These are phyloP conservation scores for Podabrus alpinus DNA, from an alignment of 2,888 invertebrate genomes.

Conservation along the genomic window DNA sequence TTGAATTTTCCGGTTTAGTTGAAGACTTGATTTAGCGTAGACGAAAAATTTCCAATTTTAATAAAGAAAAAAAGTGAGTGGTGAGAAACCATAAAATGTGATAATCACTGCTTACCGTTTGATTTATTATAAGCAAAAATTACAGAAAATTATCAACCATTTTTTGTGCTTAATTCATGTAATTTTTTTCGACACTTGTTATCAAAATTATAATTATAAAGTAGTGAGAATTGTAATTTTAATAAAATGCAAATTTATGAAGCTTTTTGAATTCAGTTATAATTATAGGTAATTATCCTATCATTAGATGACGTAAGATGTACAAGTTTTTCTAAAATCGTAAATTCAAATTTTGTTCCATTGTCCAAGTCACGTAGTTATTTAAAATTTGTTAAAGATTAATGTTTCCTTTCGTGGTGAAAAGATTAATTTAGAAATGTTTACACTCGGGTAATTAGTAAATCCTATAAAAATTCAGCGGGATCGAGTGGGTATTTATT, in stretches of 20 bases:
- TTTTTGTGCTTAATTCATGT: neutral
- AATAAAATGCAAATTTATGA: conserved; percentile 4
- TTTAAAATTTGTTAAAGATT: conserved; percentile 18
- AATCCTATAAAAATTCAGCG: conserved; percentile 1
- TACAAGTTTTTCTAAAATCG: conserved; percentile 2
- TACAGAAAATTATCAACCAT: neutral
- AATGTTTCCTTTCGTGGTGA: conserved; percentile 19
- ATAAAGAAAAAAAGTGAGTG: neutral
- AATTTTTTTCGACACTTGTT: conserved; percentile 1
- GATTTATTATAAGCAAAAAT: neutral
- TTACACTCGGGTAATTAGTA: conserved; percentile 19
- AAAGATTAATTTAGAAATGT: conserved; percentile 20
- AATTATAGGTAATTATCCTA: conserved; percentile 4
- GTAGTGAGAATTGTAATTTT: neutral
- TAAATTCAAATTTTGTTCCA: conserved; percentile 16
- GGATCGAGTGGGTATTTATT: conserved; percentile 35
- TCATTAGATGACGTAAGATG: conserved; percentile 5
- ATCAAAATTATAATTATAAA: neutral
- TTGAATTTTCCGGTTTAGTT: neutral
- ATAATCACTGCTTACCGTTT: neutral
- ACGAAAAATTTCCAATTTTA: neutral
- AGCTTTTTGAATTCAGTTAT: neutral
- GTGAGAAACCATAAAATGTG: neutral
- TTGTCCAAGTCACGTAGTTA: conserved; percentile 22
- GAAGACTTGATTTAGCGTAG: neutral